phyloP scores from a whole-genome alignment of 2,113 vertebrate genomes.

The Saccopteryx bilineata region DNA sequence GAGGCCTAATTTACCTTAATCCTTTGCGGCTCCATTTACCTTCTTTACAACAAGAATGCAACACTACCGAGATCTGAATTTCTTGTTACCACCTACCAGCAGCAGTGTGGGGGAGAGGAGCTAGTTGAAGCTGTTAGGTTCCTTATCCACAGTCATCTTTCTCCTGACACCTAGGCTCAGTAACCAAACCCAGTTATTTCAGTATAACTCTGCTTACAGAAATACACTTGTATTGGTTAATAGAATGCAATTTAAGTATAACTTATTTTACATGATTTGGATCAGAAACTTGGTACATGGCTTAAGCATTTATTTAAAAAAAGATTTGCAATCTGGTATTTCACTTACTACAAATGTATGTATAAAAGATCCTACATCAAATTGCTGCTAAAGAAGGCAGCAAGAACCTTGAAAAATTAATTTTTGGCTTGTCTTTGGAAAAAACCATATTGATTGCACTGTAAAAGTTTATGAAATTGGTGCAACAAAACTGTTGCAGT shows the following conservation, averaged over 20 bases:
- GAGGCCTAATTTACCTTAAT: not conserved
- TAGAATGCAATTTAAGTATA: constrained; percentile 89
- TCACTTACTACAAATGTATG: constrained; percentile 88
- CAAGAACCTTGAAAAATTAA: constrained; percentile 89
- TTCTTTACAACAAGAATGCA: not conserved
- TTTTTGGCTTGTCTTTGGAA: constrained; percentile 90
- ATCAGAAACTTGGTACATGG: constrained; percentile 86
- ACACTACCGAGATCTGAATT: not conserved
- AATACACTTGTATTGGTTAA: constrained; percentile 90
- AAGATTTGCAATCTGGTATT: constrained; percentile 85
- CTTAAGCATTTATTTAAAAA: constrained; percentile 83
- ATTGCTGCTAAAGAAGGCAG: constrained; percentile 87
- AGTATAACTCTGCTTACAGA: constrained; percentile 90
- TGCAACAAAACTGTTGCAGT: constrained; percentile 88
- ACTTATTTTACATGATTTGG: constrained; percentile 88
- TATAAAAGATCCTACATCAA: constrained; percentile 88
- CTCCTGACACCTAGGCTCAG: not conserved
- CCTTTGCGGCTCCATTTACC: not conserved
- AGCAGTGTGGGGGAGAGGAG: not conserved
- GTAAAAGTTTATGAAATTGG: constrained; percentile 88
- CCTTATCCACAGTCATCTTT: not conserved
- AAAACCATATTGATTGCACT: constrained; percentile 89
- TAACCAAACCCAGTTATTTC: constrained; percentile 83
- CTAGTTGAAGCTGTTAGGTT: not conserved
- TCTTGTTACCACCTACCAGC: not conserved